Evolutionary conservation across 1,140 invertebrate genomes (phyloP), one percentile per base, ranked within the genome.

Genomic region (Ips typographus): DNA sequence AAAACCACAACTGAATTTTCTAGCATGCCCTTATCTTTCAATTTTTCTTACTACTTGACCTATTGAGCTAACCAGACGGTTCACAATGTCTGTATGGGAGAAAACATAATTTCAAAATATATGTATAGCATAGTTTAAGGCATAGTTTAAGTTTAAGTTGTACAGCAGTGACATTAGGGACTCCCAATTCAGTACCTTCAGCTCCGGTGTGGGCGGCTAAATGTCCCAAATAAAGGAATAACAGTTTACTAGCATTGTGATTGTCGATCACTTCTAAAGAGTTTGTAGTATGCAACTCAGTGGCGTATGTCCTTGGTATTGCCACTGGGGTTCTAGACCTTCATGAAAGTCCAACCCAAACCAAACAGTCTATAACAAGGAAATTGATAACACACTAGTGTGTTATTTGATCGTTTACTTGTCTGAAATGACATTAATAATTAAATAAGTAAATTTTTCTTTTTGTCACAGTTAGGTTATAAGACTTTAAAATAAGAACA

Each of bases 181-280:
- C 78, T 47, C 77, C 78, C 37, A 96, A 80, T 1, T 87, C 85
- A 38, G 87, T 81, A 41, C 86, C 85, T 1, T 81, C 78, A 75
- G 90, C 90, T 2, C 86, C 93, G 1, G 89, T 85, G 78, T 96
- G 94, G 0, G 90, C 89, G 0, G 94, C 93, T 51, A 92, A 84
- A 78, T 95, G 92, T 0, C 88, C 85, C 40, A 96, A 71, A 72
- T 92, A 88, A n/a, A 96, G 78, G 76, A 95, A 95, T 64, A 96
- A 77, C 0, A 93, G 92, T 56, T 74, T 52, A 2, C 71, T 64
- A 2, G 37, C 55, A 47, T 90, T 78, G 72, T 94, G 91, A 1
- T 83, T 76, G 4, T 84, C 77, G 41, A 95, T 94, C 1, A 93
- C 76, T 52, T 83, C 72, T n/a, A 88, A 81, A 0, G 92, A 87